A percentile compares a stretch with the other conserved stretches of the same genome.
Conservation (phyloP, 2,888 invertebrate species). For the Patella pellucida region DNA sequence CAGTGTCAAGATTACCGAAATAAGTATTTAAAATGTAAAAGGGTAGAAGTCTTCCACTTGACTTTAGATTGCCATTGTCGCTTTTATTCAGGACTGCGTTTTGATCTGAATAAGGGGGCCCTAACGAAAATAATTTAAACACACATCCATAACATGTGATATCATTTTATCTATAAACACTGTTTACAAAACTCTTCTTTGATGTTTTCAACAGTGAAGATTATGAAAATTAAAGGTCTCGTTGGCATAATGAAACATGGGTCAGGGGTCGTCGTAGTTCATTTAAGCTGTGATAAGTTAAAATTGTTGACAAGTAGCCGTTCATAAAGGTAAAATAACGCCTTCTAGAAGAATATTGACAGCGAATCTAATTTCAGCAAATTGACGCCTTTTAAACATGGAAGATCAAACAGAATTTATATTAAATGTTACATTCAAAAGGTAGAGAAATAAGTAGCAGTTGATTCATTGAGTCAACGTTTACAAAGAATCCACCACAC, state of each 20-base stretch:
- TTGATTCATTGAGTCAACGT: too few species aligned
- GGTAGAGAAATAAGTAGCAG: too few species aligned
- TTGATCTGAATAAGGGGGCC: too few species aligned
- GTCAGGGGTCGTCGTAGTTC: background rate
- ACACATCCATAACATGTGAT: constrained; percentile 2
- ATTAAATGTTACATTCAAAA: too few species aligned
- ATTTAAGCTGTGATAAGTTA: constrained; percentile 7
- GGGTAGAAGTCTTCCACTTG: too few species aligned
- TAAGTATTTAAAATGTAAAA: too few species aligned
- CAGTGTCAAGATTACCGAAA: too few species aligned
- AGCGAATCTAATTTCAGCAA: background rate
- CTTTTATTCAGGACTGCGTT: too few species aligned
- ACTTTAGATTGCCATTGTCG: too few species aligned
- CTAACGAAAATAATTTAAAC: background rate
- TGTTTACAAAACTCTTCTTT: background rate
- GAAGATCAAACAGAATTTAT: too few species aligned
- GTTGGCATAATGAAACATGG: background rate
- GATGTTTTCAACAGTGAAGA: background rate
- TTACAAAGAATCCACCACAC: too few species aligned
- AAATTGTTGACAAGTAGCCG: constrained; percentile 1
- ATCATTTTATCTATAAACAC: background rate
- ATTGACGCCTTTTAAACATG: background rate
- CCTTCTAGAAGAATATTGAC: background rate
- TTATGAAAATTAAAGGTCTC: constrained; percentile 1
- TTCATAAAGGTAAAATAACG: background rate